Conservation (phyloP, 2,888 invertebrate species). For the Synanthedon vespiformis region DNA sequence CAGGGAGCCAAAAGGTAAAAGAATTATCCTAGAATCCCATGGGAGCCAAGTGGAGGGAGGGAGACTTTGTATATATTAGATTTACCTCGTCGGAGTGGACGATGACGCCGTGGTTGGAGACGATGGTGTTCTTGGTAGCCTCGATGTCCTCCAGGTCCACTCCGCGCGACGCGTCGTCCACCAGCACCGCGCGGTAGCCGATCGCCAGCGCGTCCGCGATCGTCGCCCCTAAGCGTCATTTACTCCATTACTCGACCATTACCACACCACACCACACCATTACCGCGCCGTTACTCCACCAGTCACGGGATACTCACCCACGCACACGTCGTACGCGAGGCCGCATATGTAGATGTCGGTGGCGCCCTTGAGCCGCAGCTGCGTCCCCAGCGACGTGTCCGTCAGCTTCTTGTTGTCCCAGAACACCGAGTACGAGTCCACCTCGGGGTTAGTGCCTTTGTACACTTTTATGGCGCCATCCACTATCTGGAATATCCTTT, state of each 20-base stretch:
- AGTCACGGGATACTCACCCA: conserved; percentile 67
- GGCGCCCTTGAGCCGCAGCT: conserved; percentile 82
- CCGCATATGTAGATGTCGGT: conserved; percentile 96
- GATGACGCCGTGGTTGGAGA: conserved; percentile 83
- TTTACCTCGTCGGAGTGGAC: conserved; percentile 79
- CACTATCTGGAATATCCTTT: conserved; percentile 62
- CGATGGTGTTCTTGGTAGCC: conserved; percentile 81
- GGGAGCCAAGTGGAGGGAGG: too few relatives aligned
- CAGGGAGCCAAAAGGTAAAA: too few relatives aligned
- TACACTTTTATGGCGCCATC: conserved; percentile 84
- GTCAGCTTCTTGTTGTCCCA: conserved; percentile 96
- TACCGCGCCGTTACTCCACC: too few relatives aligned
- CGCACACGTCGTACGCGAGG: conserved; percentile 95
- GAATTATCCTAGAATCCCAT: too few relatives aligned
- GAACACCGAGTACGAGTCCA: conserved; percentile 98
- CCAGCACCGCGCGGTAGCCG: conserved; percentile 88
- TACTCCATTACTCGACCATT: neutral
- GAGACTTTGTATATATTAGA: too few relatives aligned
- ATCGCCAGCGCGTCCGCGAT: conserved; percentile 90
- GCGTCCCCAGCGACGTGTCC: conserved; percentile 85
- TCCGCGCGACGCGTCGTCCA: conserved; percentile 93
- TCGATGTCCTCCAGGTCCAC: conserved; percentile 88
- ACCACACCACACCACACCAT: too few relatives aligned
- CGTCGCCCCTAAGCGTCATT: conserved; percentile 77
- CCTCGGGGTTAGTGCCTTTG: conserved; percentile 93